Evolutionary conservation across 2,113 vertebrate genomes (phyloP), one percentile per base, ranked within the genome.

Genomic region (Leptodactylus fuscus): DNA sequence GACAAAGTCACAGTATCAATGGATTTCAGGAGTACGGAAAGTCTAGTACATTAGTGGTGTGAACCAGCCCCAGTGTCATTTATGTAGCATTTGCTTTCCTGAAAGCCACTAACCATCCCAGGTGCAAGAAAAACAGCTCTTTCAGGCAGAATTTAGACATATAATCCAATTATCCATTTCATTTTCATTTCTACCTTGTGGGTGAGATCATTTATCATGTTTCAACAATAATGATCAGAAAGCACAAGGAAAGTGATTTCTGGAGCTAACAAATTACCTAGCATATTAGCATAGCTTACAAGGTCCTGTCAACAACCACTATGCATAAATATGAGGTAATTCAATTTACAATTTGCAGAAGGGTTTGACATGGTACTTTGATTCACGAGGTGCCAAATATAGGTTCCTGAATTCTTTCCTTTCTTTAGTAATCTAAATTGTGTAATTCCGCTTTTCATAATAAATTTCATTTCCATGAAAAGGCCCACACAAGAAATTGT

Each of bases 111-210:
- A n/a, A 90, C 87, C 88, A 91, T 92, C 90, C 90, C 89, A 88
- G 90, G 91, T 93, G 90, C 89, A 93, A 92, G 91, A 87, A 85
- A 89, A 90, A 87, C 85, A 89, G 89, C 80, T 89, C 90, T 90
- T 89, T 83, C 87, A 92, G 89, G 22, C 36, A 92, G 91, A 94
- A 92, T 92, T 92, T 94, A 93, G 89, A 91, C 90, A 91, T 89
- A 91, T 92, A 92, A 93, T 92, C 90, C 91, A 95, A 94, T 93
- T 95, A 95, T 93, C 91, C 89, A 91, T 94, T 95, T 95, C 91
- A 93, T 94, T 94, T 94, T 93, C 90, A 93, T 91, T 94, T 93
- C 91, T 82, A 93, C 90, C 89, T 93, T 88, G 89, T 90, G 89
- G 91, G 90, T 85, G 89, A 90, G 89, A 91, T 92, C 91, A 91